A percentile compares a stretch with the other conserved stretches of the same genome.
Conservation (phyloP, 2,797 vertebrate species). For the Enteromius fasciolatus region DNA sequence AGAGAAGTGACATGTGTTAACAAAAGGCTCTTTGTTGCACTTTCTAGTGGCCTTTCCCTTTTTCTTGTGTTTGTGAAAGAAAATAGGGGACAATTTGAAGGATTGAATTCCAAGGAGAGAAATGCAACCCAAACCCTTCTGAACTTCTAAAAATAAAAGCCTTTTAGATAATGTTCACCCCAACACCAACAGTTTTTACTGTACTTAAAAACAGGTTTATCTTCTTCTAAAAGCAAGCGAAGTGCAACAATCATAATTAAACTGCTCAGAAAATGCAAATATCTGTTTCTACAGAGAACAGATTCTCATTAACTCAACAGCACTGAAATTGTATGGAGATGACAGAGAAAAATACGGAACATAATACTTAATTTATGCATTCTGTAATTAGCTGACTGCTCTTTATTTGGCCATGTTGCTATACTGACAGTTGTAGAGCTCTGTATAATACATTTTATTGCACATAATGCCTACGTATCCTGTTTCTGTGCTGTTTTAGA, state of each 20-base stretch:
- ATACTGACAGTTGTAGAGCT: background rate
- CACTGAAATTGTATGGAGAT: background rate
- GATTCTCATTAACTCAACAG: background rate
- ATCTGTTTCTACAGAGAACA: background rate
- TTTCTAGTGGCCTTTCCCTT: background rate
- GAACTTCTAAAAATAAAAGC: slow-evolving; percentile 25
- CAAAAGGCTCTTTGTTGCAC: slow-evolving; percentile 44
- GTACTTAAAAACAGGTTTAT: background rate
- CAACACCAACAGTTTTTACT: slow-evolving; percentile 11
- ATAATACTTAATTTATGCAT: slow-evolving; percentile 13
- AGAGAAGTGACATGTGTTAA: slow-evolving; percentile 27
- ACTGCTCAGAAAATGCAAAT: background rate
- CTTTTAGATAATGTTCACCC: slow-evolving; percentile 28
- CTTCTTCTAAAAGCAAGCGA: background rate
- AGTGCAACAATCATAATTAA: slow-evolving; percentile 8
- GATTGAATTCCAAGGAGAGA: slow-evolving; percentile 31
- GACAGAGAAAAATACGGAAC: slow-evolving; percentile 3
- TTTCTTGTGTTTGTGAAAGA: slow-evolving; percentile 5
- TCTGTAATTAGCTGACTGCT: background rate
- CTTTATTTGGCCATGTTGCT: background rate
- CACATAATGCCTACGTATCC: slow-evolving; percentile 2
- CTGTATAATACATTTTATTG: slow-evolving; percentile 27
- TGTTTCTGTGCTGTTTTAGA: slow-evolving; percentile 10
- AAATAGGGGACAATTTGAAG: slow-evolving; percentile 23
- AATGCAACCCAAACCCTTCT: slow-evolving; percentile 22